A percentile compares a stretch with the other conserved stretches of the same genome.
Conservation (phyloP, 2,888 invertebrate genomes). For the Idaea dimidiata region DNA sequence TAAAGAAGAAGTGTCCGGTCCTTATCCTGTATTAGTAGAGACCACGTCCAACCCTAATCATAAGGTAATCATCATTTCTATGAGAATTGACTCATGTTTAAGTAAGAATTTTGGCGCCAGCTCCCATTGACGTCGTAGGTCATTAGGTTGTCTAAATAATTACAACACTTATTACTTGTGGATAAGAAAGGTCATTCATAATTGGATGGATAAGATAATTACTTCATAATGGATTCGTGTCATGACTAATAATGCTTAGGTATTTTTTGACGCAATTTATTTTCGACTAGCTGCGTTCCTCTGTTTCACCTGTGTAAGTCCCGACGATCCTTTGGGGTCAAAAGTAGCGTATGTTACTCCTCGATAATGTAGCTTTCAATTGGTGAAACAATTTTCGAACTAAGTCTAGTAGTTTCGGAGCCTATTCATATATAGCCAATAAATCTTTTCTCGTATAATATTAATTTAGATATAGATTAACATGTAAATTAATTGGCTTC, state of each 20-base stretch:
- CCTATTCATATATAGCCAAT: too few species aligned
- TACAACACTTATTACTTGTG: neutral
- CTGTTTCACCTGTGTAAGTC: too few species aligned
- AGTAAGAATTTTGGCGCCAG: neutral
- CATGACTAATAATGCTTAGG: neutral
- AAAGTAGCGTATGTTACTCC: too few species aligned
- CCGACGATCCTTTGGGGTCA: too few species aligned
- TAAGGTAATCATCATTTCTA: conserved; percentile 41
- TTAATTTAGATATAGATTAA: too few species aligned
- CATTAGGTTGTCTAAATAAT: conserved; percentile 6
- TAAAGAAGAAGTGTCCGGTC: conserved; percentile 78
- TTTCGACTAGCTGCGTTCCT: too few species aligned
- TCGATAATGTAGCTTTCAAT: too few species aligned
- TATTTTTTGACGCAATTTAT: neutral
- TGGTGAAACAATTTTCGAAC: too few species aligned
- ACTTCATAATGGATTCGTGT: neutral
- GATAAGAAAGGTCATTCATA: conserved; percentile 1
- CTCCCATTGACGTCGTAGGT: neutral
- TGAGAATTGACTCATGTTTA: neutral
- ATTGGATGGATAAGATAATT: neutral
- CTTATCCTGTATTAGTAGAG: conserved; percentile 84
- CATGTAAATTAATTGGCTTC: too few species aligned
- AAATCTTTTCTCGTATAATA: too few species aligned
- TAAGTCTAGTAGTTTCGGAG: too few species aligned
- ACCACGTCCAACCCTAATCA: conserved; percentile 47